phyloP scores from a whole-genome alignment of 1,140 invertebrate genomes.

The Drosophila auraria region DNA sequence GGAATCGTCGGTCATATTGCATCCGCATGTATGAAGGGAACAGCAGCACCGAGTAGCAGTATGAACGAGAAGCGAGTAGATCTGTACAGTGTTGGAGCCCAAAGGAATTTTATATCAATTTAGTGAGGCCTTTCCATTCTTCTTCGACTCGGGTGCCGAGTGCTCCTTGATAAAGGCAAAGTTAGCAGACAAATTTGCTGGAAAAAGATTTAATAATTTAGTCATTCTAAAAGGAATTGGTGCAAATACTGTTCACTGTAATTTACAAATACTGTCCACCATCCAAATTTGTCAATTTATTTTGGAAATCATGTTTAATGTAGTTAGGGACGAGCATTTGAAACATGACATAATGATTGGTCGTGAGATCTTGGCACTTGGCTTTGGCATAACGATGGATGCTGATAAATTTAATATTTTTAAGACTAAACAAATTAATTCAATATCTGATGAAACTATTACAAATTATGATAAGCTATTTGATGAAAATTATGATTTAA shows the following conservation, averaged over 20 bases:
- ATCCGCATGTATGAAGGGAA: no score
- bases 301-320: slow-evolving; percentile 20
- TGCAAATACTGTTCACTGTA: not conserved
- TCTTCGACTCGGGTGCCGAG: no score
- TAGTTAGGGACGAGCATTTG: not conserved
- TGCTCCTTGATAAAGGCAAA: no score
- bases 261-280: slow-evolving; percentile 12
- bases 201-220: not conserved
- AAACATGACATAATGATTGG: slow-evolving; percentile 27
- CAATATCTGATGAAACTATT: no score
- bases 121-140: not conserved
- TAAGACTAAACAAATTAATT: no score
- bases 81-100: no score
- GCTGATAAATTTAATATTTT: no score
- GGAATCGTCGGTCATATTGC: no score
- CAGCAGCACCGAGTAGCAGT: no score
- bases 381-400: slow-evolving; percentile 9
- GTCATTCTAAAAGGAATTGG: not conserved
- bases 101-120: not conserved
- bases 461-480: no score
- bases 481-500: slow-evolving; percentile 7
- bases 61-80: slow-evolving; percentile 11
- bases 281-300: slow-evolving; percentile 17
- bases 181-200: no score
- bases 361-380: slow-evolving; percentile 19